These are phyloP conservation scores for Epinotia demarniana DNA, from an alignment of 2,888 invertebrate species.

Conservation along the genomic window DNA sequence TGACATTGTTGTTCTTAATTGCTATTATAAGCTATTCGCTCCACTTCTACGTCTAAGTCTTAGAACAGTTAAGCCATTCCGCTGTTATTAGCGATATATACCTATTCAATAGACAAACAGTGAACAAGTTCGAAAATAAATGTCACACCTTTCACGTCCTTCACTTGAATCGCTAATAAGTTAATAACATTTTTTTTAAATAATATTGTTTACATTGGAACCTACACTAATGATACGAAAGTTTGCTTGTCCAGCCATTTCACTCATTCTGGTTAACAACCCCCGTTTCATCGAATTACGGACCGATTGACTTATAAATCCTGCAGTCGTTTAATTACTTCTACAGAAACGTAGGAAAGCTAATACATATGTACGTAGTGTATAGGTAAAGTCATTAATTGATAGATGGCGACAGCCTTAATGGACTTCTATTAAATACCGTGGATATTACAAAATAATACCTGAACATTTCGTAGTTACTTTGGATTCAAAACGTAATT, in stretches of 20 bases:
- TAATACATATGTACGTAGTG: background rate
- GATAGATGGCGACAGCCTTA: background rate
- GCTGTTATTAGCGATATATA: background rate
- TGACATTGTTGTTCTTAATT: too few species aligned
- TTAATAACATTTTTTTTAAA: background rate
- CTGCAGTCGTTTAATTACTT: background rate
- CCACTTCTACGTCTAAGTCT: too few species aligned
- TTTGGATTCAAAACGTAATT: background rate
- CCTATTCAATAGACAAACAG: background rate
- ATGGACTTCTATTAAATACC: background rate
- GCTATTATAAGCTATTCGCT: too few species aligned
- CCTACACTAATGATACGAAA: background rate
- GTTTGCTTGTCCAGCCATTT: background rate
- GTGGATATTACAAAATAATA: background rate
- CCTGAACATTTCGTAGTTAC: background rate
- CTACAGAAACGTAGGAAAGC: background rate
- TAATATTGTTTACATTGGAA: background rate
- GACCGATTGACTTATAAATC: slow-evolving; percentile 12
- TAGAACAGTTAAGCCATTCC: too few species aligned
- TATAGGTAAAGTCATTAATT: background rate
- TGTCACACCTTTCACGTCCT: background rate
- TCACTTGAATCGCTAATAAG: background rate
- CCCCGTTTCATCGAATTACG: slow-evolving; percentile 12
- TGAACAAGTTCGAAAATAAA: background rate
- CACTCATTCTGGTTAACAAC: background rate